phyloP scores from a whole-genome alignment of 1,140 invertebrate species.

The Cylas formicarius region DNA sequence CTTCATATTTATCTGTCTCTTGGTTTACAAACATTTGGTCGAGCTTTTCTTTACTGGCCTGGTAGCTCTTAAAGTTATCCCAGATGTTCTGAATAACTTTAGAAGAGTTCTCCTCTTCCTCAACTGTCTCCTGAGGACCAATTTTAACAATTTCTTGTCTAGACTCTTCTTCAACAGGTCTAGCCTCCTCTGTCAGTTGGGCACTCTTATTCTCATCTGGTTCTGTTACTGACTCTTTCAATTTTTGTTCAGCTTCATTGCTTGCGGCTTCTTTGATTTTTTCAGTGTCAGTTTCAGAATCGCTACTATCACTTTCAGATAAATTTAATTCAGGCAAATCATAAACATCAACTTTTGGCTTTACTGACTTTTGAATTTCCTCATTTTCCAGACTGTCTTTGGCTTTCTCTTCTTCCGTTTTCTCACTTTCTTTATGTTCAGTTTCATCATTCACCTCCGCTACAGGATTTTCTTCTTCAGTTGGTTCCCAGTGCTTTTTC shows the following conservation, averaged over 20 bases:
- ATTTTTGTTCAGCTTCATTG: too few relatives aligned
- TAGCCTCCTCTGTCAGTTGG: not conserved
- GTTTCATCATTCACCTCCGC: constrained; percentile 40
- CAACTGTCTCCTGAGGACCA: constrained; percentile 3
- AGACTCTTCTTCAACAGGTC: constrained; percentile 10
- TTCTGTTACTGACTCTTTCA: not conserved
- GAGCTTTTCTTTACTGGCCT: constrained; percentile 49
- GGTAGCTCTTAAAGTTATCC: constrained; percentile 71
- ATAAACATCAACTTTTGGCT: constrained; percentile 53
- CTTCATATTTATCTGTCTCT: constrained; percentile 11
- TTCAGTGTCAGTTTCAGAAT: constrained; percentile 56
- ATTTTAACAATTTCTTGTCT: not conserved
- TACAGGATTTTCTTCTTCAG: constrained; percentile 36
- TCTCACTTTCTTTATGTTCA: constrained; percentile 36
- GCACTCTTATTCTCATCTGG: constrained; percentile 1
- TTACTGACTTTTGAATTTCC: constrained; percentile 57
- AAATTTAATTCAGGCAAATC: constrained; percentile 74
- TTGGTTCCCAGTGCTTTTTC: constrained; percentile 46
- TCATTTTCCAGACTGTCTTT: constrained; percentile 40
- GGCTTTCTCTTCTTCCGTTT: constrained; percentile 24
- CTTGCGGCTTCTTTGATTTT: constrained; percentile 18
- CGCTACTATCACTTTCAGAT: constrained; percentile 70
- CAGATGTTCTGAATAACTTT: constrained; percentile 64
- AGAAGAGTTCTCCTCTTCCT: constrained; percentile 25
- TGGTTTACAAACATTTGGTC: constrained; percentile 30